phyloP scores from a whole-genome alignment of 2,797 vertebrate genomes.

The Champsocephalus esox region DNA sequence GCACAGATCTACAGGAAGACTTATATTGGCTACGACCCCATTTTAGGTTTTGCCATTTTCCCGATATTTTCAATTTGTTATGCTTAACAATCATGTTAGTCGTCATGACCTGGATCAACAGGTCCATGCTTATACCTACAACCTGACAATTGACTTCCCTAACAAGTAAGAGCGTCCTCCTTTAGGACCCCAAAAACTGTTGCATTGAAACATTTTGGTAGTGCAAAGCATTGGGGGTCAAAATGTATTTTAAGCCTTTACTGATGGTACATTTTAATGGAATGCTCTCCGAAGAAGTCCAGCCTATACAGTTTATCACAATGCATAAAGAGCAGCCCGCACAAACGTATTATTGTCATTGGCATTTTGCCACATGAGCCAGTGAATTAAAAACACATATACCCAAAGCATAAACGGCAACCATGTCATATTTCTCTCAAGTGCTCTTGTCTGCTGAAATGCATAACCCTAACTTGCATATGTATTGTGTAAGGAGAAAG shows the following conservation, averaged over 20 bases:
- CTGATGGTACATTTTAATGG: constrained; percentile 24
- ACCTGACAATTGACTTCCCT: neutral
- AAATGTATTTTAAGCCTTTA: neutral
- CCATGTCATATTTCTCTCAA: constrained; percentile 49
- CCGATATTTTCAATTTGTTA: neutral
- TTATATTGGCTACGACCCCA: constrained; percentile 6
- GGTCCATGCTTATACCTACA: neutral
- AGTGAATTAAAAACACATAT: constrained; percentile 48
- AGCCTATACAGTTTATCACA: constrained; percentile 27
- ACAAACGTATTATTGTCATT: constrained; percentile 53
- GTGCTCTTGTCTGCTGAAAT: constrained; percentile 35
- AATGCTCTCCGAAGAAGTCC: constrained; percentile 1
- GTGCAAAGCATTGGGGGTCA: neutral
- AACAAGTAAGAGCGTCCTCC: neutral
- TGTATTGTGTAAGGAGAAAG: constrained; percentile 3
- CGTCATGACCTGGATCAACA: neutral
- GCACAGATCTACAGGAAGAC: constrained; percentile 26
- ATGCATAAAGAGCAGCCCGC: constrained; percentile 20
- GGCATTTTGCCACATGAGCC: constrained; percentile 44
- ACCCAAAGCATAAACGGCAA: constrained; percentile 37
- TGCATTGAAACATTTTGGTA: neutral
- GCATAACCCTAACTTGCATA: constrained; percentile 40
- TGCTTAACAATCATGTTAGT: neutral
- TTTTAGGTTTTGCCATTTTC: neutral
- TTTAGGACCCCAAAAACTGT: neutral